Conservation (phyloP, 2,888 invertebrate genomes). For the Dryomyza anilis region DNA sequence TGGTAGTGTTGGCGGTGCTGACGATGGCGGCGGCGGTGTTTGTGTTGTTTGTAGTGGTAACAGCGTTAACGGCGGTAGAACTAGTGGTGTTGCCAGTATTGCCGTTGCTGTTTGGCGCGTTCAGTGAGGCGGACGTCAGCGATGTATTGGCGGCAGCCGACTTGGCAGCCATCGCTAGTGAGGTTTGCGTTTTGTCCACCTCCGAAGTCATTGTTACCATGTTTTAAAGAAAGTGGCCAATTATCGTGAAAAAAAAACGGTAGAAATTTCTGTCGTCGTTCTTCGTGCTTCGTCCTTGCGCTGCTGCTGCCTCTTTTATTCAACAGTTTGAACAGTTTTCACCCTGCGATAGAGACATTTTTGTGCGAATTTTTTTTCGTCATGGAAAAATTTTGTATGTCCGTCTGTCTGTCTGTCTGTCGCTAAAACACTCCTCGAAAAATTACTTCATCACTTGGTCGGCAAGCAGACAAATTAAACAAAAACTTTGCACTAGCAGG, state of each 20-base stretch:
- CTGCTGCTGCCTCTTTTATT: neutral
- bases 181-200: slow-evolving; percentile 57
- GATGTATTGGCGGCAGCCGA: slow-evolving; percentile 34
- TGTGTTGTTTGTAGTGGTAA: slow-evolving; percentile 7
- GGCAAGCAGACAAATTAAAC: no score
- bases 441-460: no score
- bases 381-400: slow-evolving; percentile 1
- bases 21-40: slow-evolving; percentile 2
- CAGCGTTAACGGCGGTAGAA: neutral
- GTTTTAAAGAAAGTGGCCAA: slow-evolving; percentile 32
- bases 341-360: neutral
- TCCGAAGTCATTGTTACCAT: slow-evolving; percentile 63
- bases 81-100: neutral
- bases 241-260: neutral
- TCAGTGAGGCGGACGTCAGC: slow-evolving; percentile 4
- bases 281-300: neutral
- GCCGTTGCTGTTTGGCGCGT: slow-evolving; percentile 2
- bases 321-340: slow-evolving; percentile 14
- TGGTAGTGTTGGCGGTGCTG: neutral
- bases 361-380: neutral
- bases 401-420: neutral
- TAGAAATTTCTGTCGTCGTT: neutral
- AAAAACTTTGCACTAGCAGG: no score
- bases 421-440: neutral
- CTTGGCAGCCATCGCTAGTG: slow-evolving; percentile 44